A percentile compares a stretch with the other conserved stretches of the same genome.
These are phyloP conservation scores for Eristalis arbustorum DNA, from an alignment of 2,888 invertebrate species.

Conservation along the genomic window DNA sequence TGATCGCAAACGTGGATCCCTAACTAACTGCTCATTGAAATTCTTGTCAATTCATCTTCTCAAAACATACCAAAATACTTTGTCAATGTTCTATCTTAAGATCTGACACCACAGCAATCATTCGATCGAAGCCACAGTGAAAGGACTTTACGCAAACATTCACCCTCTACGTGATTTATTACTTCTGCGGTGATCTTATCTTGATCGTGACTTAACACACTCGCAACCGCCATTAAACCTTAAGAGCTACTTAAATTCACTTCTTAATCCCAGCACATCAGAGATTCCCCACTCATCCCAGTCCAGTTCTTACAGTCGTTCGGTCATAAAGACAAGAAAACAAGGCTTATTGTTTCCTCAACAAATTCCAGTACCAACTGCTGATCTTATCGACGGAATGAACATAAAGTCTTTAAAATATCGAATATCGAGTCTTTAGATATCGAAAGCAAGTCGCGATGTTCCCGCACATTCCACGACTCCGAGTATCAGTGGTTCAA, in stretches of 20 bases:
- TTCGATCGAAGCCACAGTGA: neutral
- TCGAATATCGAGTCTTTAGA: too few relatives aligned
- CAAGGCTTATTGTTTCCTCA: neutral
- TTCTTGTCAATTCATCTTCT: too few relatives aligned
- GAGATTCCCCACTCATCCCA: neutral
- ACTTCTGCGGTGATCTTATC: neutral
- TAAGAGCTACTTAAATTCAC: neutral
- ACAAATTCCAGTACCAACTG: neutral
- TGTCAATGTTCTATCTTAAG: neutral
- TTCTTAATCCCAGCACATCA: neutral
- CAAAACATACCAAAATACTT: neutral
- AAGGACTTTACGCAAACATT: neutral
- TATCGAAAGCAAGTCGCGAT: neutral
- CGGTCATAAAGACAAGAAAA: neutral
- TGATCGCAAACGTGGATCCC: too few relatives aligned
- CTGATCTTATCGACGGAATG: neutral
- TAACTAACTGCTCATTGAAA: too few relatives aligned
- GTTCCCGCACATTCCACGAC: neutral
- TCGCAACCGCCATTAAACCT: neutral
- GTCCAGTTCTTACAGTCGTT: neutral
- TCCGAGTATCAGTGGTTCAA: neutral
- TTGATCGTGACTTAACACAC: neutral
- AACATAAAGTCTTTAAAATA: neutral
- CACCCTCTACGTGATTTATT: neutral
- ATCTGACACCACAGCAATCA: neutral